These are phyloP conservation scores for Papilio elwesi DNA, from an alignment of 2,888 invertebrate species.

Conservation along the genomic window DNA sequence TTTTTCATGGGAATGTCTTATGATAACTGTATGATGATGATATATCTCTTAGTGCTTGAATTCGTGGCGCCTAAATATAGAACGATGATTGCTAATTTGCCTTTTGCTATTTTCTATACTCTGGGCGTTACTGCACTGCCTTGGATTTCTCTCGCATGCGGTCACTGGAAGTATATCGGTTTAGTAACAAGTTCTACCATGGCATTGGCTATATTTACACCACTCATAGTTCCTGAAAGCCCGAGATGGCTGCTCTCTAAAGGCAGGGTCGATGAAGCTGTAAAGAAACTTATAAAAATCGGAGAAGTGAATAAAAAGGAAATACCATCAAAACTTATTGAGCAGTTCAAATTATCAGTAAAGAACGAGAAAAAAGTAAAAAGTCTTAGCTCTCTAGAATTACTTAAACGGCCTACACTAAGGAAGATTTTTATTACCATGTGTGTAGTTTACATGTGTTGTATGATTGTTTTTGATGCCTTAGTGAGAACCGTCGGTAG, in stretches of 20 bases:
- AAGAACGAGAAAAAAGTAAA: slow-evolving; percentile 43
- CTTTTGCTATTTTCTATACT: slow-evolving; percentile 65
- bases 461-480: slow-evolving; percentile 62
- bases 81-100: slow-evolving; percentile 63
- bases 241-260: slow-evolving; percentile 69
- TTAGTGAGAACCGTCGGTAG: slow-evolving; percentile 64
- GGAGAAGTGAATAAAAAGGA: slow-evolving; percentile 61
- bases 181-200: slow-evolving; percentile 67
- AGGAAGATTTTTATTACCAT: slow-evolving; percentile 59
- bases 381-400: slow-evolving; percentile 51
- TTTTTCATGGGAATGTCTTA: slow-evolving; percentile 71
- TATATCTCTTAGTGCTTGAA: slow-evolving; percentile 64
- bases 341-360: slow-evolving; percentile 56
- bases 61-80: slow-evolving; percentile 69
- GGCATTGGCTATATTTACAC: slow-evolving; percentile 58
- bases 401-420: slow-evolving; percentile 58
- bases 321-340: slow-evolving; percentile 56
- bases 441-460: slow-evolving; percentile 62
- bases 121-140: slow-evolving; percentile 57
- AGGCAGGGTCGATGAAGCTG: slow-evolving; percentile 62
- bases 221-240: slow-evolving; percentile 67
- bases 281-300: slow-evolving; percentile 58
- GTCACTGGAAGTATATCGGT: slow-evolving; percentile 64
- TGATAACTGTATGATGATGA: slow-evolving; percentile 72
- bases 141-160: slow-evolving; percentile 67